Base-by-base conservation (phyloP, 2,888 invertebrate genomes). In the Gymnosoma rotundatum region DNA sequence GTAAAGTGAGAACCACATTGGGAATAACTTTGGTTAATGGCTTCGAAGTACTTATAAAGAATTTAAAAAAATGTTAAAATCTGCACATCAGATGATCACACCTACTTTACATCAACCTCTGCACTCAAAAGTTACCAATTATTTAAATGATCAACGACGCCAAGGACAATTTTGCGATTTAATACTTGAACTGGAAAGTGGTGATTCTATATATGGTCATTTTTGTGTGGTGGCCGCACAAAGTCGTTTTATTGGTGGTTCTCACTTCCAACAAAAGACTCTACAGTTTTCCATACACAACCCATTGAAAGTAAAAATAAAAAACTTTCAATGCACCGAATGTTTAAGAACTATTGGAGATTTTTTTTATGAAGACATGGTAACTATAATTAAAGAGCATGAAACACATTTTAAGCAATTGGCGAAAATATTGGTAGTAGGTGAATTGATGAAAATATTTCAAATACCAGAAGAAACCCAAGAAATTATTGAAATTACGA, bases 141-240 rank as follows among this genome's bases (percentile, higher is more conserved):
- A 92, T 67, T 86, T 92, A 5, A 92, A 92, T 76, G 90, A 90
- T 32, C 92, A 92, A 83, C 87, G 92, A 0, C 87, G 89, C 14
- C 88, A 88, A 0, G 92, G 92, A 0, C 89, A 91, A 70, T 92
- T 88, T 76, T 92, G 92, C 80, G 92, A 92, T 83, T 76, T 92
- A 16, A 87, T 89, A 69, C 87, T 89, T 2, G 89, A 89, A 74
- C 82, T 89, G 7, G 88, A 88, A 83, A 86, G 83, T 45, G 87
- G 86, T 61, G 83, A 83, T 73, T 86, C 86, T 0, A 86, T 87
- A 32, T 87, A 86, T 74, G 91, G 89, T 3, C 92, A 92, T 61
- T 92, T 91, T 56, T 91, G 92, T 79, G 91, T 92, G 9, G 88
- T 92, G 18, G 92, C 91, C 2, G 91, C 92, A 0, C 92, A 92